A percentile compares a stretch with the other conserved stretches of the same genome.
These are phyloP conservation scores for Henicopernis longicauda DNA, from an alignment of 2,113 vertebrate genomes.

Conservation along the genomic window DNA sequence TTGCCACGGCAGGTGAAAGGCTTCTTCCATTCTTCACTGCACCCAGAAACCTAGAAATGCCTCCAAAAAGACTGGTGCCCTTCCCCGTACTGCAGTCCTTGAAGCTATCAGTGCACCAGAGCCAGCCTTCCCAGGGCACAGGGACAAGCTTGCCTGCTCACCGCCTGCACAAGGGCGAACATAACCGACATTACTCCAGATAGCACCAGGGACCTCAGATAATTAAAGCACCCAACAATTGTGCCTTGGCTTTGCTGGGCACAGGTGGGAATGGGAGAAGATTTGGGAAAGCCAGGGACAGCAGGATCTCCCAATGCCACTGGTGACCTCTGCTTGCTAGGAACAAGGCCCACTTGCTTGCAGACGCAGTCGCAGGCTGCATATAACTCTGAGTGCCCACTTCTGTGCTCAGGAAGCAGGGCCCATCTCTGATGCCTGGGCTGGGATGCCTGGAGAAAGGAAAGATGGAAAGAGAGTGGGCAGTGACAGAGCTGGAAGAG, in stretches of 20 bases:
- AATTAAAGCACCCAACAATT: background rate
- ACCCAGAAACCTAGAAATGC: background rate
- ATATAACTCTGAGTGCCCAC: background rate
- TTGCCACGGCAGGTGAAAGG: background rate
- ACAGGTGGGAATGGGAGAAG: background rate
- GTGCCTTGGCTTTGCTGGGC: background rate
- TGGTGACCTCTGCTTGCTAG: background rate
- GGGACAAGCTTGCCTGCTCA: background rate
- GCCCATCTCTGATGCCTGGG: background rate
- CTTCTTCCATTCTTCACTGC: background rate
- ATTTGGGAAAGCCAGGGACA: background rate
- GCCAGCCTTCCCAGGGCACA: background rate
- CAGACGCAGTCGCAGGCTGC: background rate
- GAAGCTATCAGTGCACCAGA: background rate
- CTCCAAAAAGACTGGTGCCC: background rate
- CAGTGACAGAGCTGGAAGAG: background rate
- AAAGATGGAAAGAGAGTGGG: background rate
- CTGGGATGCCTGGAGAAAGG: background rate
- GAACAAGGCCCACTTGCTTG: background rate
- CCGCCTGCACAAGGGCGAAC: rapidly evolving
- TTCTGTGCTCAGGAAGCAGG: background rate
- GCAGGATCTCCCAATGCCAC: background rate
- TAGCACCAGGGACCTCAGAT: background rate
- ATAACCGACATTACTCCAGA: background rate
- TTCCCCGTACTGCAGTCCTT: background rate